Evolutionary conservation across 1,140 invertebrate genomes (phyloP).

Genomic region (Trichonephila inaurata): DNA sequence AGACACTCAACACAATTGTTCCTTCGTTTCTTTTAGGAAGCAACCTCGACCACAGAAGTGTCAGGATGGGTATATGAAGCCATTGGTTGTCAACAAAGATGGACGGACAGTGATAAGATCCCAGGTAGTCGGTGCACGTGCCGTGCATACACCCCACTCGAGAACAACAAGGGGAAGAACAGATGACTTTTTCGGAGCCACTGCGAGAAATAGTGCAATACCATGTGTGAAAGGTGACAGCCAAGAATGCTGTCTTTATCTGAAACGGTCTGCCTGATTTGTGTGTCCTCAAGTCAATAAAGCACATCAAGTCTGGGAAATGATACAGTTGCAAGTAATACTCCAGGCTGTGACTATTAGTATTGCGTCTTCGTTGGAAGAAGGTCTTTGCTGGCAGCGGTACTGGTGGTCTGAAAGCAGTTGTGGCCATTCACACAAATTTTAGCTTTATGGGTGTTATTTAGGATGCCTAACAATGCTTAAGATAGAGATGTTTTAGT

Average conservation of each 20-base stretch:
- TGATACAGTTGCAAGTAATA: conserved; percentile 22
- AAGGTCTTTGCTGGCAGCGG: background rate
- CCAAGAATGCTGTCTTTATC: conserved; percentile 46
- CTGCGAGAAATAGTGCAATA: background rate
- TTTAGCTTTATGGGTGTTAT: background rate
- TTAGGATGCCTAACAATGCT: background rate
- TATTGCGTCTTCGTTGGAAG: background rate
- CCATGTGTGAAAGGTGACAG: conserved; percentile 10
- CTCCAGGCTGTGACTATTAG: conserved; percentile 17
- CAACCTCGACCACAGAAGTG: background rate
- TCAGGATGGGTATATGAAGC: conserved; percentile 11
- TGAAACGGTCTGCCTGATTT: conserved; percentile 41
- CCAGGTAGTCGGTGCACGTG: conserved; percentile 51
- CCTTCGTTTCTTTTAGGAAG: background rate
- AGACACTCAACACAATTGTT: background rate
- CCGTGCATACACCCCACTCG: conserved; percentile 51
- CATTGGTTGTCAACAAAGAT: conserved; percentile 54
- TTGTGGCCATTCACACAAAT: background rate
- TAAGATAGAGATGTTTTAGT: background rate
- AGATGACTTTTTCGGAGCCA: background rate
- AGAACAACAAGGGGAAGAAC: background rate
- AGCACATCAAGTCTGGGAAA: conserved; percentile 8
- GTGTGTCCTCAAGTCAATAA: conserved; percentile 9
- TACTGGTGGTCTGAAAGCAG: background rate
- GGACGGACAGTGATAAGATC: conserved; percentile 33